phyloP scores from a whole-genome alignment of 2,113 vertebrate species.

The Leptosomus discolor region DNA sequence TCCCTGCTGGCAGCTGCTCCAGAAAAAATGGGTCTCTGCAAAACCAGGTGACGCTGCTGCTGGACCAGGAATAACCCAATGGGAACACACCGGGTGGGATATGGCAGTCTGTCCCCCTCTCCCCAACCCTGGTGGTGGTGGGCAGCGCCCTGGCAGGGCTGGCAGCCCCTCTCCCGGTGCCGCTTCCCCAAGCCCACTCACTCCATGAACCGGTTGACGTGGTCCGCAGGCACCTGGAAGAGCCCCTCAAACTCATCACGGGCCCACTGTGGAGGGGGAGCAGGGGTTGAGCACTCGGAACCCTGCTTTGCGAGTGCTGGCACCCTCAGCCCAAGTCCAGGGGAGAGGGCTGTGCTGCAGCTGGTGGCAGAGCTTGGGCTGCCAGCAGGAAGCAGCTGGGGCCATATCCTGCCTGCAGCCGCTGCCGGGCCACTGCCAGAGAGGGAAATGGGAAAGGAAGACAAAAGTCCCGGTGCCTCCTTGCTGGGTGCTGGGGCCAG shows the following conservation, averaged over 20 bases:
- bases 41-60: background rate
- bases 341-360: background rate
- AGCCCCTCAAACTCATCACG: conserved; percentile 60
- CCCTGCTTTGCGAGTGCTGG: fast-evolving
- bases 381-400: conserved; percentile 47
- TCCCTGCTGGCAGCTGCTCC: background rate
- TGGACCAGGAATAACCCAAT: fast-evolving
- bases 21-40: conserved; percentile 72
- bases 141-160: background rate
- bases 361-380: background rate
- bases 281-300: fast-evolving
- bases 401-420: background rate
- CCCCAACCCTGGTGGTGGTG: fast-evolving
- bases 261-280: conserved; percentile 42
- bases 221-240: conserved; percentile 47
- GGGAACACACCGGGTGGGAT: fast-evolving
- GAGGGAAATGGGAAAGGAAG: background rate
- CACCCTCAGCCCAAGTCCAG: background rate
- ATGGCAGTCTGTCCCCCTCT: fast-evolving
- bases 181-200: background rate
- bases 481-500: fast-evolving
- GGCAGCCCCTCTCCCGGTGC: background rate
- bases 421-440: fast-evolving
- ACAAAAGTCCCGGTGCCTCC: background rate
- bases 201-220: conserved; percentile 39